Evolutionary conservation across 2,888 invertebrate species (phyloP).

Genomic region (Dicycla oo): DNA sequence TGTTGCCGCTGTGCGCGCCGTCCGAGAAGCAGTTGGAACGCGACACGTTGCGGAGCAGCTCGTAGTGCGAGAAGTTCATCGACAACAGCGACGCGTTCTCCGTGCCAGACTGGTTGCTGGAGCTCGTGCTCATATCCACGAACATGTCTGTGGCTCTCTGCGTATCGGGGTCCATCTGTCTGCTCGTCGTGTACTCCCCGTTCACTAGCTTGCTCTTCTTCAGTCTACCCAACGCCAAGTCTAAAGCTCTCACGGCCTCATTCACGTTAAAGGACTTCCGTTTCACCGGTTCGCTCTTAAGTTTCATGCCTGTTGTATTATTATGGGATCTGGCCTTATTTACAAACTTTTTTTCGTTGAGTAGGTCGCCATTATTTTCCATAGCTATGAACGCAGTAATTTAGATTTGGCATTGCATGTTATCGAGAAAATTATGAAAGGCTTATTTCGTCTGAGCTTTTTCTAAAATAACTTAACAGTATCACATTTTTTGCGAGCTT

Average conservation of each 20-base stretch:
- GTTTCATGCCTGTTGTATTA: constrained; percentile 64
- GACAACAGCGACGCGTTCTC: constrained; percentile 82
- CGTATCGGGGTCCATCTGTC: constrained; percentile 55
- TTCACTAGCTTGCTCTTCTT: constrained; percentile 81
- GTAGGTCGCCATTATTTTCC: constrained; percentile 75
- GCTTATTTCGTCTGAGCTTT: constrained; percentile 36
- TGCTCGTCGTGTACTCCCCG: constrained; percentile 69
- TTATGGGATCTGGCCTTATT: constrained; percentile 77
- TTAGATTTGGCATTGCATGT: constrained; percentile 65
- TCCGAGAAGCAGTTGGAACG: constrained; percentile 82
- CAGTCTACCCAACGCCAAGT: constrained; percentile 77
- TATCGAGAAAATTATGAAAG: constrained; percentile 50
- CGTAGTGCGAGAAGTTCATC: constrained; percentile 86
- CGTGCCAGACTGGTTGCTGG: constrained; percentile 64
- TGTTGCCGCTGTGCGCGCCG: constrained; percentile 79
- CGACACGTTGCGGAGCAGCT: constrained; percentile 83
- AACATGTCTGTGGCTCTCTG: constrained; percentile 71
- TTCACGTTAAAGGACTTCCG: constrained; percentile 80
- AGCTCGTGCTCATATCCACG: constrained; percentile 71
- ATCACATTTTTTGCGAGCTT: constrained; percentile 54
- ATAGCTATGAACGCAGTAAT: constrained; percentile 72
- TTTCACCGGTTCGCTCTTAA: constrained; percentile 73
- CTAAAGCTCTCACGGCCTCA: constrained; percentile 80
- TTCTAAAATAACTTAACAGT: constrained; percentile 10
- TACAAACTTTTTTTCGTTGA: constrained; percentile 73